Base-by-base conservation (phyloP, 2,113 vertebrate genomes). In the Chloropsis hardwickii region DNA sequence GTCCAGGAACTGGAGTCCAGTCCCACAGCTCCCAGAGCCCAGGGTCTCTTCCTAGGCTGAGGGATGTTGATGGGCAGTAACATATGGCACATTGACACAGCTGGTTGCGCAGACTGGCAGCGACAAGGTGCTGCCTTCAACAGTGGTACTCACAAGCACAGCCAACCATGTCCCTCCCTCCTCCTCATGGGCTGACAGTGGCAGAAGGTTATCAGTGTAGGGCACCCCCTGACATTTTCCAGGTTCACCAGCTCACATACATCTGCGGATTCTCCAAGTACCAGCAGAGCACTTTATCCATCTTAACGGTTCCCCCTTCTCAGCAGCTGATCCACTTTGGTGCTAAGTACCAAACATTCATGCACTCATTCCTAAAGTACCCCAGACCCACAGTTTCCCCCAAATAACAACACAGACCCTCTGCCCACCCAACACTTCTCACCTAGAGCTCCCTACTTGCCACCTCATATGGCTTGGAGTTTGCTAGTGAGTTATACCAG, bases 221-320 rank as follows among this genome's bases (percentile, higher is more conserved):
- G 65, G 31, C 21, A 22, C 14, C 1, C 0, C 0, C 0, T 27
- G 17, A 20, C 1, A 2, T 13, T 33, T 47, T 27, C 2, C 11
- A 9, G 6, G 9, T 44, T 81, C n/a, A 33, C 10, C 47, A 44
- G 18, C 42, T 44, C 4, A 7, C 1, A 2, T 9, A 33, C 1
- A 0, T 39, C 44, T 78, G 29, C 0, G 2, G 29, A 33, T 86
- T 33, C 21, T 23, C 6, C 10, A 27, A 17, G n/a, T 39, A 65
- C 7, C 27, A 70, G 25, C 14, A 58, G 29, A 47, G 47, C 14
- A 6, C 27, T 8, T 20, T 53, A 22, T 27, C 8, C 2, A 3
- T 1, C 10, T 31, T 6, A 13, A 22, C 11, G 5, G 5, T 71
- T 39, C 14, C 6, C 19, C 11, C 10, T 57, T 1, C 33, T 67